Evolutionary conservation across 1,140 invertebrate species (phyloP).

Genomic region (Macrobrachium nipponense): DNA sequence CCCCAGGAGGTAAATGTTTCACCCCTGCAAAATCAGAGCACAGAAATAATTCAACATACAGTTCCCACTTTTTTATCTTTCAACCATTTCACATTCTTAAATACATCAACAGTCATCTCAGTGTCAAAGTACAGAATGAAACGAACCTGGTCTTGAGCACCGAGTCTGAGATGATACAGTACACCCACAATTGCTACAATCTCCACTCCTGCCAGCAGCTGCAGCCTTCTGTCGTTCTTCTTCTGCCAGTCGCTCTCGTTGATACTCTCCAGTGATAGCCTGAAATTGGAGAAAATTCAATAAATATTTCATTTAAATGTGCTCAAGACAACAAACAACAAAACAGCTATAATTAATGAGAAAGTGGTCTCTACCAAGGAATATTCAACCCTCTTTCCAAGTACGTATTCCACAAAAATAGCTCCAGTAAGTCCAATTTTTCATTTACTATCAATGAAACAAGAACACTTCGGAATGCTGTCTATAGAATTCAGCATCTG

Average conservation of each 20-base stretch:
- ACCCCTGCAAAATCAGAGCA: neutral
- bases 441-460: too few relatives aligned
- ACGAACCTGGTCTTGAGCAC: constrained; percentile 19
- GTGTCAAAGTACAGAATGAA: neutral
- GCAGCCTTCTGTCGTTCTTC: constrained; percentile 50
- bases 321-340: neutral
- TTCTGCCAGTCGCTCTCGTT: constrained; percentile 45
- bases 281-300: neutral
- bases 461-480: too few relatives aligned
- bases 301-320: neutral
- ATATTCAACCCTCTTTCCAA: too few relatives aligned
- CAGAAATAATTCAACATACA: neutral
- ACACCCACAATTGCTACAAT: constrained; percentile 28
- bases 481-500: too few relatives aligned
- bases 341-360: too few relatives aligned
- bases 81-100: too few relatives aligned
- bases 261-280: constrained; percentile 52
- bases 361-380: too few relatives aligned
- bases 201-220: neutral
- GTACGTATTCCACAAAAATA: too few relatives aligned
- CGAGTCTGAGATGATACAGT: neutral
- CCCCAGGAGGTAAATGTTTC: neutral
- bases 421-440: too few relatives aligned
- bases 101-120: too few relatives aligned
- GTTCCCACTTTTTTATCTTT: neutral